A percentile compares a stretch with the other conserved stretches of the same genome.
Conservation (phyloP, 2,888 invertebrate genomes). For the Netelia fuscicornis region DNA sequence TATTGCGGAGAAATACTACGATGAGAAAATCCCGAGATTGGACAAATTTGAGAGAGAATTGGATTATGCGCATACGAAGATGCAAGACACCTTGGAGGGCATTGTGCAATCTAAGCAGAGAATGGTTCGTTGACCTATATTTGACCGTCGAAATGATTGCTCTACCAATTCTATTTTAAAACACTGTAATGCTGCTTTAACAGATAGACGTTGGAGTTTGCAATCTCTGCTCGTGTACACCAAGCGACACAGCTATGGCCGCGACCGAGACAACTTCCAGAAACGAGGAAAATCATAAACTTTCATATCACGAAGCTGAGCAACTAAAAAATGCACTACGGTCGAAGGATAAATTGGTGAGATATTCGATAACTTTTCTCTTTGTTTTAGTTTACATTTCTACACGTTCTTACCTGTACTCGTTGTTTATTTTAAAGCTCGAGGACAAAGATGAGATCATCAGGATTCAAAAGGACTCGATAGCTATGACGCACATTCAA, state of each 20-base stretch:
- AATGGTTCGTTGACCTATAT: constrained; percentile 60
- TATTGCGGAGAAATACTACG: constrained; percentile 74
- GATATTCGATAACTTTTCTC: background rate
- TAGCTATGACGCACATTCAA: constrained; percentile 80
- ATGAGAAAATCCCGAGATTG: constrained; percentile 75
- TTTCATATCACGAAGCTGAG: constrained; percentile 75
- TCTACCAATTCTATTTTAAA: constrained; percentile 55
- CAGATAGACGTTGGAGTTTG: constrained; percentile 66
- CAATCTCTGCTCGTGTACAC: constrained; percentile 63
- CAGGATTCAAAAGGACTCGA: constrained; percentile 81
- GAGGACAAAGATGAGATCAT: constrained; percentile 81
- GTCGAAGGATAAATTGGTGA: constrained; percentile 82
- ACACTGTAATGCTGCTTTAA: constrained; percentile 12
- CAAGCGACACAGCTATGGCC: constrained; percentile 57
- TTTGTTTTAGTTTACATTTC: background rate
- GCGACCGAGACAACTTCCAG: constrained; percentile 56
- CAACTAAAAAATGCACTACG: constrained; percentile 77
- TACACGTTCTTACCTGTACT: background rate
- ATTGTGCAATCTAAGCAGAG: constrained; percentile 71
- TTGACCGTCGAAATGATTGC: constrained; percentile 31
- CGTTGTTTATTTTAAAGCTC: constrained; percentile 73
- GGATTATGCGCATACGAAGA: constrained; percentile 79
- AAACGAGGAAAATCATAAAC: constrained; percentile 75
- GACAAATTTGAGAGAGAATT: constrained; percentile 80
- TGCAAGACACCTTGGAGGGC: constrained; percentile 80